Conservation (phyloP, 2,797 vertebrate genomes). For the Botia kubotai region DNA sequence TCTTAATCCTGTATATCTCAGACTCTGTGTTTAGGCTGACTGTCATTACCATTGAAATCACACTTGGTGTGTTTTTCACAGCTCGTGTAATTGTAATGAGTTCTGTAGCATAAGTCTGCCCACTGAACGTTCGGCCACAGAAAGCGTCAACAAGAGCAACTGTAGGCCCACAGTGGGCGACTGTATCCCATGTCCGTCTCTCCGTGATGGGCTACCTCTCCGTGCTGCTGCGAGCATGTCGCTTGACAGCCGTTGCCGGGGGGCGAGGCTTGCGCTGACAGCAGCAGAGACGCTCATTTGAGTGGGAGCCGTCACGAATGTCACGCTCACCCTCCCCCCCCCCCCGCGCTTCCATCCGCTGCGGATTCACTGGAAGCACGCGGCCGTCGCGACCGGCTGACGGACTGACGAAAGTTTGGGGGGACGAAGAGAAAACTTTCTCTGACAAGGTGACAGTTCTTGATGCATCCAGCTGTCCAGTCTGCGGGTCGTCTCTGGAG, state of each 20-base stretch:
- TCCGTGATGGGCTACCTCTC: slow-evolving; percentile 30
- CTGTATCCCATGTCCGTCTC: slow-evolving; percentile 36
- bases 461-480: slow-evolving; percentile 70
- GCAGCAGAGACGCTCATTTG: slow-evolving; percentile 96
- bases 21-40: background rate
- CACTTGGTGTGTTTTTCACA: background rate
- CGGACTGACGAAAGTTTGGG: slow-evolving; percentile 89
- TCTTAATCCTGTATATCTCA: background rate
- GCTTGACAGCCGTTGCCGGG: slow-evolving; percentile 96
- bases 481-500: slow-evolving; percentile 55
- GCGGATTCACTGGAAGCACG: slow-evolving; percentile 24
- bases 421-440: slow-evolving; percentile 94
- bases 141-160: background rate
- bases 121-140: background rate
- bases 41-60: background rate
- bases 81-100: slow-evolving; percentile 2
- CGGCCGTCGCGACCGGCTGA: slow-evolving; percentile 57
- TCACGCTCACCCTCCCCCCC: slow-evolving; percentile 76
- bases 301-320: slow-evolving; percentile 89
- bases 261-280: slow-evolving; percentile 98
- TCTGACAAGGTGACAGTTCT: slow-evolving; percentile 96
- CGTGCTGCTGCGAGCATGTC: slow-evolving; percentile 79
- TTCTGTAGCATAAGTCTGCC: slow-evolving; percentile 3
- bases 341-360: slow-evolving; percentile 59
- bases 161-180: slow-evolving; percentile 29